Base-by-base conservation (phyloP, 2,888 invertebrate genomes). In the Lasiommata megera region DNA sequence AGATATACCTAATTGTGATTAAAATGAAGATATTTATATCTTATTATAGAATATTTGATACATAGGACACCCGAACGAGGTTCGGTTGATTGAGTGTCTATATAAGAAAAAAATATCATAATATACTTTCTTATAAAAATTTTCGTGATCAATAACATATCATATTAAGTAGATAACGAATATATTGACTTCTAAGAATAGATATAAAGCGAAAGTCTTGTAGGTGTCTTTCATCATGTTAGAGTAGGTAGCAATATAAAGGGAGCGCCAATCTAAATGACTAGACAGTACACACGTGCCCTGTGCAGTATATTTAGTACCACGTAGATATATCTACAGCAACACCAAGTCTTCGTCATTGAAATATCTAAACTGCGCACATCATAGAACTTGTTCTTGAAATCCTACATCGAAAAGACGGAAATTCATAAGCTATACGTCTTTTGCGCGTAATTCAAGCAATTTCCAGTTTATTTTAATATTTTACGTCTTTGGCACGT, bases 401-500 rank as follows among this genome's bases (percentile, higher is more conserved):
- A 58, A 44, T 44, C 46, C 41, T 8, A 54, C 37, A 52, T 41
- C 46, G 37, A 50, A 40, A 29, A 37, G 23, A 16, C 51, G 50
- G 37, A 60, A 28, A 29, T 51, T 12, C 38, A 23, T 50, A 3
- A 16, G 17, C 12, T 7, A 17, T n/a, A n/a, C n/a, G n/a, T n/a
- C n/a, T n/a, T 12, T 14, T 43, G 36, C 47, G 38, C 51, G 56
- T 44, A 37, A 74, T 70, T 72, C 71, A 69, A 70, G 69, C 12
- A 38, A 62, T 54, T 54, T 56, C 16, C 43, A 38, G 60, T 51
- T 14, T 83, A 85, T 85, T 87, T 88, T 77, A 62, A 77, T 81
- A 70, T 76, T 79, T 76, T 81, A 77, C 85, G 86, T 81, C 78
- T 79, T 86, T 86, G 84, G 87, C 85, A 82, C 70, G 58, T 61